Base-by-base conservation (phyloP, 2,888 invertebrate species). In the Zygothrica quintamaculata region DNA sequence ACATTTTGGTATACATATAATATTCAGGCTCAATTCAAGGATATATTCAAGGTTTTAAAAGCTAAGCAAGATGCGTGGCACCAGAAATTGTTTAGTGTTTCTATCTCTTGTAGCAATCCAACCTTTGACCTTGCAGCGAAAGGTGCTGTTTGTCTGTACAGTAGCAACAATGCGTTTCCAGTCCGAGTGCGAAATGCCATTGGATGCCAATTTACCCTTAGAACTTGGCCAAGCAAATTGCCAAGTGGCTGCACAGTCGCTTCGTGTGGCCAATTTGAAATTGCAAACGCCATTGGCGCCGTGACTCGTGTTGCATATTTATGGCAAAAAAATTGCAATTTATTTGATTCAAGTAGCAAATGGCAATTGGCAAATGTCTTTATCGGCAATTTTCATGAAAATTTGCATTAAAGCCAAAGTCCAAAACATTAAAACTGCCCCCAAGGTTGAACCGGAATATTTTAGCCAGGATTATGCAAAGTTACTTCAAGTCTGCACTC, bases 291-390 rank as follows among this genome's bases (percentile, higher is more conserved):
- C 59, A 40, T 13, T 26, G 52, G 65, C 58, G 11, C 25, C 52
- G 36, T 12, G 15, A 33, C 61, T 86, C 74, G 60, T 58, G 50
- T 84, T 84, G 74, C 84, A 84, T 80, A 80, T 87, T 87, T 84
- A 86, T 81, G 68, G 81, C 53, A 43, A 52, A 44, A 52, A 44
- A 37, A 58, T 8, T 52, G 71, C 59, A 67, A 86, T 86, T 80
- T 69, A 80, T 77, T 60, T 57, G 61, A 48, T 71, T 77, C 67
- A 64, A 62, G 53, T 78, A 13, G 67, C 60, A 42, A 50, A 48
- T n/a, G 40, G 51, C 72, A 58, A 56, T 58, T 65, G 67, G 57
- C 47, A 48, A 65, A 59, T 37, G 51, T 47, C 62, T 52, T 52
- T 43, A 56, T 64, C 56, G 57, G 48, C 48, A 47, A 53, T 60